Conservation (phyloP, 2,888 invertebrate genomes). For the Platycheirus rosarum region DNA sequence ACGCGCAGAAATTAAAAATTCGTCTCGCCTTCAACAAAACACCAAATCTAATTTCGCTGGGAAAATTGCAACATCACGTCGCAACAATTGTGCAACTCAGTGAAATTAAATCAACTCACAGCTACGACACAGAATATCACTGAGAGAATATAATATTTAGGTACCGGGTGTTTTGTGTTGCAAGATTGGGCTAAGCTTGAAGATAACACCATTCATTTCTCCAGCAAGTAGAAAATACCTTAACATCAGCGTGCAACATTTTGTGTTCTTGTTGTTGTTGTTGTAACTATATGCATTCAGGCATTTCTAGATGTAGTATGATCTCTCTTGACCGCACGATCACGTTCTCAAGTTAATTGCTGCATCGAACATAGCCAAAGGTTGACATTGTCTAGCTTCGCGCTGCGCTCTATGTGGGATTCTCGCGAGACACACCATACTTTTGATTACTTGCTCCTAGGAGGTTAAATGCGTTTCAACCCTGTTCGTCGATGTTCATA, state of each 20-base stretch:
- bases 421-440: conserved; percentile 37
- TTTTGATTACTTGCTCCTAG: conserved; percentile 49
- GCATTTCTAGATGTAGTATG: conserved; percentile 62
- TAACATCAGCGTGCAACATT: conserved; percentile 30
- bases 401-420: conserved; percentile 25
- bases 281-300: conserved; percentile 41
- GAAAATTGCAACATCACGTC: conserved; percentile 69
- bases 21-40: conserved; percentile 68
- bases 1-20: conserved; percentile 61
- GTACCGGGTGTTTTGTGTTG: conserved; percentile 32
- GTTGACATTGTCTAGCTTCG: conserved; percentile 62
- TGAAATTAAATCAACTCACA: conserved; percentile 69
- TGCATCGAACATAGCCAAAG: conserved; percentile 73
- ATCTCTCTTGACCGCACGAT: conserved; percentile 73
- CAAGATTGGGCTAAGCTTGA: conserved; percentile 34
- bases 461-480: conserved; percentile 71
- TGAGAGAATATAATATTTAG: conserved; percentile 64
- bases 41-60: conserved; percentile 63
- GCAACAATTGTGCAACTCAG: conserved; percentile 56
- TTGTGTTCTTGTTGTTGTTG: conserved; percentile 10
- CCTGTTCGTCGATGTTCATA: conserved; percentile 40
- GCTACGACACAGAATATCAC: conserved; percentile 31
- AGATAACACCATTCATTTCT: conserved; percentile 52
- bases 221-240: conserved; percentile 33
- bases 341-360: conserved; percentile 73